These are phyloP conservation scores for Abrostola triplasia DNA, from an alignment of 2,888 invertebrate species.

Conservation along the genomic window DNA sequence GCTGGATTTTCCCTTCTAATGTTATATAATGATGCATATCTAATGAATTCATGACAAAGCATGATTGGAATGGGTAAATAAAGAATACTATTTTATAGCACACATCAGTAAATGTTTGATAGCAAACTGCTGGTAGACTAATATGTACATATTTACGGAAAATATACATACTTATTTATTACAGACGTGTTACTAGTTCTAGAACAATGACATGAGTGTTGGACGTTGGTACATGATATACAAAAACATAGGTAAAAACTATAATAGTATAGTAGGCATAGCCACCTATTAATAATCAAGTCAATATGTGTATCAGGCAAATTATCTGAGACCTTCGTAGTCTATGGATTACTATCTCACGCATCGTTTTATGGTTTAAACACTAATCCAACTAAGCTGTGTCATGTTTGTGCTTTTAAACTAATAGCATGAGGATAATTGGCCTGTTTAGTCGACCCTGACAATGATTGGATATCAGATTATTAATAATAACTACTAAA, in stretches of 20 bases:
- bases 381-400: slow-evolving; percentile 2
- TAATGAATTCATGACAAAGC: slow-evolving; percentile 8
- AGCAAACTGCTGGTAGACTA: no score
- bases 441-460: slow-evolving; percentile 1
- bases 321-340: neutral
- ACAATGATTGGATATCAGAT: slow-evolving; percentile 5
- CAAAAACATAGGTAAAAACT: no score
- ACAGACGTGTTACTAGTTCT: no score
- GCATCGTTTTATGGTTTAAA: slow-evolving; percentile 1
- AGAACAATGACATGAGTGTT: no score
- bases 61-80: neutral
- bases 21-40: slow-evolving; percentile 24
- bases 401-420: neutral
- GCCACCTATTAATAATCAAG: neutral
- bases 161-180: no score
- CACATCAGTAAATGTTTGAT: no score
- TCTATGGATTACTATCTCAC: slow-evolving; percentile 21
- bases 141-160: no score
- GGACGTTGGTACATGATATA: no score
- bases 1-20: slow-evolving; percentile 24
- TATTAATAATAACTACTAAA: neutral
- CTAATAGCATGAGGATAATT: slow-evolving; percentile 10
- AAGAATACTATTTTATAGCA: neutral
- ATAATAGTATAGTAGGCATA: no score
- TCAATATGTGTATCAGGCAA: neutral